Evolutionary conservation across 2,113 vertebrate species (phyloP).

Genomic region (Alces alces): DNA sequence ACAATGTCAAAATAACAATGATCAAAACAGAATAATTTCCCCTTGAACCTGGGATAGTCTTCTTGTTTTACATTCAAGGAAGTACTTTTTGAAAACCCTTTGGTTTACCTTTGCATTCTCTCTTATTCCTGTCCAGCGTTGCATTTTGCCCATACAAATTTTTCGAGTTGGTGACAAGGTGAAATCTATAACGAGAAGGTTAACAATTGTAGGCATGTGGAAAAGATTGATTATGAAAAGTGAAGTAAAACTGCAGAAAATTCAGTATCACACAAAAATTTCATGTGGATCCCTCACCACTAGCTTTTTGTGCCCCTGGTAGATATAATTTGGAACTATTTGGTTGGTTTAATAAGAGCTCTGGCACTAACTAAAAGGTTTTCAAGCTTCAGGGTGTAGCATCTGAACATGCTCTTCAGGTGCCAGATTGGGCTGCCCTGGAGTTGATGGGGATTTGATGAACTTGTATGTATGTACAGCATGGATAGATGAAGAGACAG

Average conservation of each 20-base stretch:
- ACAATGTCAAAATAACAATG: neutral
- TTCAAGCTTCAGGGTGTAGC: slow-evolving; percentile 68
- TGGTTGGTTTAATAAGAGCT: slow-evolving; percentile 59
- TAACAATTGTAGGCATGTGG: neutral
- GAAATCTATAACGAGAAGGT: neutral
- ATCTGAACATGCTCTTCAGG: slow-evolving; percentile 73
- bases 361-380: slow-evolving; percentile 65
- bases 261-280: neutral
- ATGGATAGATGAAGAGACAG: slow-evolving; percentile 48
- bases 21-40: neutral
- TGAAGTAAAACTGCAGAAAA: neutral
- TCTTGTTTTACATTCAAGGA: neutral
- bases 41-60: neutral
- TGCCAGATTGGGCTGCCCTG: slow-evolving; percentile 69
- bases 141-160: neutral
- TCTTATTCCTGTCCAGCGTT: neutral
- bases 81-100: neutral
- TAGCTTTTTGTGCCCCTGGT: slow-evolving; percentile 50
- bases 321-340: slow-evolving; percentile 55
- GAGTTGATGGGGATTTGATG: slow-evolving; percentile 75
- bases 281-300: neutral
- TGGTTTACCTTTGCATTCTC: neutral
- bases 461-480: slow-evolving; percentile 53
- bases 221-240: neutral
- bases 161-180: slow-evolving; percentile 24